Conservation (phyloP, 2,888 invertebrate species). For the Bursaphelenchus okinawaensis region DNA sequence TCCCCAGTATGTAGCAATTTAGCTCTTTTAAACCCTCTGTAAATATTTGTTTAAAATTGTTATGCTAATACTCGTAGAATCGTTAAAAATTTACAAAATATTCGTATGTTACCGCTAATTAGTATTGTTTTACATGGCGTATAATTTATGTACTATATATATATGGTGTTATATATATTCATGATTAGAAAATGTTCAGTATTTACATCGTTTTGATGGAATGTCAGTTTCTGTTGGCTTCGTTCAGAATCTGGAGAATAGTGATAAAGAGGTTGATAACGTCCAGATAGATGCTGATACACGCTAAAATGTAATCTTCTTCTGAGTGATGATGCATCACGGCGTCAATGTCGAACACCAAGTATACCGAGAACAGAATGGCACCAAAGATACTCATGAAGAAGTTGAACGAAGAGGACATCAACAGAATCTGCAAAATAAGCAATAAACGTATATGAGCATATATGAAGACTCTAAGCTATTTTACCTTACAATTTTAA, state of each 20-base stretch:
- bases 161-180: no score
- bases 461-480: no score
- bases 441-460: constrained; percentile 8
- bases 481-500: no score
- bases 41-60: no score
- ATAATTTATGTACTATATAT: no score
- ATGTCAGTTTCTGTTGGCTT: constrained; percentile 33
- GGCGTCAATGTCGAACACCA: constrained; percentile 78
- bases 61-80: no score
- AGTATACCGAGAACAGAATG: constrained; percentile 72
- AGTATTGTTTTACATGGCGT: no score
- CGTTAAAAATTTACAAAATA: no score
- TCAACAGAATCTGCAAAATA: constrained; percentile 68
- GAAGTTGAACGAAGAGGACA: constrained; percentile 70
- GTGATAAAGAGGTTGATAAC: constrained; percentile 79
- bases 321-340: constrained; percentile 61
- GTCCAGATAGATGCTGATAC: constrained; percentile 79
- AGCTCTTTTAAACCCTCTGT: no score
- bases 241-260: constrained; percentile 64
- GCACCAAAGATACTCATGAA: constrained; percentile 70
- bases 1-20: no score
- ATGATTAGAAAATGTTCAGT: not conserved
- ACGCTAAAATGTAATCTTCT: constrained; percentile 80
- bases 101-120: no score
- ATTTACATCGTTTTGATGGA: not conserved